phyloP scores from a whole-genome alignment of 2,113 vertebrate genomes.

The Bagarius yarrelli region DNA sequence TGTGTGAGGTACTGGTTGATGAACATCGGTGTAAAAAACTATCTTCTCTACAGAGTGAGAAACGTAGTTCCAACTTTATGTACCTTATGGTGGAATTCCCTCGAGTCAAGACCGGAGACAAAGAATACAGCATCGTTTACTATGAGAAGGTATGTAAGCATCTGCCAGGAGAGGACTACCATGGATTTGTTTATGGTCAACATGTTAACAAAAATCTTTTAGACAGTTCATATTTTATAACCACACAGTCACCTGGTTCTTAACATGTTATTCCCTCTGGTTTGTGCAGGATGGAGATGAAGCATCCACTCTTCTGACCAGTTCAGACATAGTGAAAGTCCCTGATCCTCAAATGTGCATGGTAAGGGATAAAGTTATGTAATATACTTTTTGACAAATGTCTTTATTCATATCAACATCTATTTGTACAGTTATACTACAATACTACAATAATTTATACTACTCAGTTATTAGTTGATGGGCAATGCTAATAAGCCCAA shows the following conservation, averaged over 20 bases:
- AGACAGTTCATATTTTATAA: background rate
- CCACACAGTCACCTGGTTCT: background rate
- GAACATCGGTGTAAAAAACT: background rate
- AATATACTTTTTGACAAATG: too few relatives aligned
- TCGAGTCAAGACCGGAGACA: slow-evolving; percentile 89
- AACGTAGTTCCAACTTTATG: slow-evolving; percentile 99
- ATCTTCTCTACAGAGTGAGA: slow-evolving; percentile 82
- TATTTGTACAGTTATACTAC: too few relatives aligned
- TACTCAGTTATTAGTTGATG: too few relatives aligned
- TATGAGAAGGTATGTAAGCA: slow-evolving; percentile 87
- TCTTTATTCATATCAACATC: too few relatives aligned
- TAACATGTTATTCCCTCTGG: background rate
- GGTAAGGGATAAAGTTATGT: slow-evolving; percentile 71
- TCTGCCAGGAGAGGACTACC: too few relatives aligned
- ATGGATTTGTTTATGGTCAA: background rate
- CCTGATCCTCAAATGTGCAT: slow-evolving; percentile 98
- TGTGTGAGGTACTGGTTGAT: background rate
- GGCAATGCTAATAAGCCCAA: too few relatives aligned
- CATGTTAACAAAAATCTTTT: background rate
- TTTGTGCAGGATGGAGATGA: slow-evolving; percentile 88
- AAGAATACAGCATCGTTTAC: slow-evolving; percentile 94
- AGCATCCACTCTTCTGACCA: slow-evolving; percentile 79
- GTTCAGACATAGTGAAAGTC: slow-evolving; percentile 94
- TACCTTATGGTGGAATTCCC: slow-evolving; percentile 99
- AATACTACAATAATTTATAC: too few relatives aligned